These are phyloP conservation scores for Psilanteris sp. DNA, from an alignment of 1,140 invertebrate species.

Conservation along the genomic window DNA sequence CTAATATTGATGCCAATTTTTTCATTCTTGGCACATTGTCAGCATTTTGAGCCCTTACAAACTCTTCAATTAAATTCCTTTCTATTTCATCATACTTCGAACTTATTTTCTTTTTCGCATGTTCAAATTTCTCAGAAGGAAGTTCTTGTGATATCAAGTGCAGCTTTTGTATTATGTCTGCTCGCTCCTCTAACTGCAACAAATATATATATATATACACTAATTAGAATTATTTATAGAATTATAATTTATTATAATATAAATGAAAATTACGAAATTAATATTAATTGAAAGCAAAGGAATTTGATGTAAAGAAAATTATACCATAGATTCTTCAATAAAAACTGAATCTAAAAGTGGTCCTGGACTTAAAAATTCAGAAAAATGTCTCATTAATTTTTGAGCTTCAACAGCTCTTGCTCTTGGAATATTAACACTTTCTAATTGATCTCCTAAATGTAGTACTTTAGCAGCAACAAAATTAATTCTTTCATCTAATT, in stretches of 20 bases:
- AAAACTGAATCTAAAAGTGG: slow-evolving; percentile 92
- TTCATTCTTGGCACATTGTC: slow-evolving; percentile 95
- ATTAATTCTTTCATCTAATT: slow-evolving; percentile 97
- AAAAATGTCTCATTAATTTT: slow-evolving; percentile 95
- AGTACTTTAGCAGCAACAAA: slow-evolving; percentile 98
- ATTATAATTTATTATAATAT: too few relatives aligned
- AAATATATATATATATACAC: too few relatives aligned
- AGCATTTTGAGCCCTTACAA: slow-evolving; percentile 91
- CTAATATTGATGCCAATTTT: slow-evolving; percentile 93
- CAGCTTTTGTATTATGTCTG: slow-evolving; percentile 99
- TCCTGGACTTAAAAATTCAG: slow-evolving; percentile 94
- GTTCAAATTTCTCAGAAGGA: slow-evolving; percentile 91
- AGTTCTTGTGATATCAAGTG: slow-evolving; percentile 97
- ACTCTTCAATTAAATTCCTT: slow-evolving; percentile 95
- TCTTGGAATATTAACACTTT: slow-evolving; percentile 96
- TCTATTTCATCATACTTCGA: slow-evolving; percentile 98
- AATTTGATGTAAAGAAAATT: slow-evolving; percentile 24
- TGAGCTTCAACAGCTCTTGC: slow-evolving; percentile 96
- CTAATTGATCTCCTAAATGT: slow-evolving; percentile 97
- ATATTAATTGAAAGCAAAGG: too few relatives aligned
- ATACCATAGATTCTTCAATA: slow-evolving; percentile 85
- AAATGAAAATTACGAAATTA: too few relatives aligned
- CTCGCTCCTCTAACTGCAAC: slow-evolving; percentile 93
- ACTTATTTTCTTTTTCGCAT: slow-evolving; percentile 93
- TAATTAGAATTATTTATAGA: too few relatives aligned